Evolutionary conservation across 2,113 vertebrate species (phyloP).

Genomic region (Actinemys pallida): DNA sequence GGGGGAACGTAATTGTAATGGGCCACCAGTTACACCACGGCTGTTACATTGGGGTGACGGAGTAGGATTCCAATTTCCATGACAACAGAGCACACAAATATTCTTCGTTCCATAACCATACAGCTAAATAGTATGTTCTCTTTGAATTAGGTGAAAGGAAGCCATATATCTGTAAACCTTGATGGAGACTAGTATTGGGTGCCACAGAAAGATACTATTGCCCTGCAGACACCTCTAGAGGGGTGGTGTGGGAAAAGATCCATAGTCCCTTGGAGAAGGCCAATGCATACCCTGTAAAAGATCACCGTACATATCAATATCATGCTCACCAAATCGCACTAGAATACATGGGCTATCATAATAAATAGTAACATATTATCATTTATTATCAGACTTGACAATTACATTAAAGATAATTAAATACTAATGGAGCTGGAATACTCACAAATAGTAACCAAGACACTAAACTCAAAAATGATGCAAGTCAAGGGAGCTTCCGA

Average conservation of each 20-base stretch:
- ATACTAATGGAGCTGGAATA: neutral
- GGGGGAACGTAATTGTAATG: neutral
- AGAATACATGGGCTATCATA: neutral
- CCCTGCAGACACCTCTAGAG: neutral
- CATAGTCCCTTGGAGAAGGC: neutral
- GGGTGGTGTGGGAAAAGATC: neutral
- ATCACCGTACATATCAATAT: neutral
- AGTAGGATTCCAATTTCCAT: neutral
- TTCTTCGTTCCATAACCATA: neutral
- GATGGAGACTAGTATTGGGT: neutral
- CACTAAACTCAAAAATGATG: neutral
- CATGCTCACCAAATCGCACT: neutral
- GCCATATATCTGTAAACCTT: neutral
- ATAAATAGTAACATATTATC: neutral
- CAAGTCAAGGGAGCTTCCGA: neutral
- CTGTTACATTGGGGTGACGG: neutral
- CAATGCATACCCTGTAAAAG: neutral
- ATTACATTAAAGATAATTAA: neutral
- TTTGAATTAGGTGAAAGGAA: neutral
- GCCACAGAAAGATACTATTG: neutral
- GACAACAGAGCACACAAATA: neutral
- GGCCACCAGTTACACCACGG: neutral
- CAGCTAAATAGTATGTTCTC: neutral
- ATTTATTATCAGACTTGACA: neutral
- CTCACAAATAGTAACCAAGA: neutral